These are phyloP conservation scores for Oenanthe oenanthe DNA, from an alignment of 2,113 vertebrate genomes.

Conservation along the genomic window DNA sequence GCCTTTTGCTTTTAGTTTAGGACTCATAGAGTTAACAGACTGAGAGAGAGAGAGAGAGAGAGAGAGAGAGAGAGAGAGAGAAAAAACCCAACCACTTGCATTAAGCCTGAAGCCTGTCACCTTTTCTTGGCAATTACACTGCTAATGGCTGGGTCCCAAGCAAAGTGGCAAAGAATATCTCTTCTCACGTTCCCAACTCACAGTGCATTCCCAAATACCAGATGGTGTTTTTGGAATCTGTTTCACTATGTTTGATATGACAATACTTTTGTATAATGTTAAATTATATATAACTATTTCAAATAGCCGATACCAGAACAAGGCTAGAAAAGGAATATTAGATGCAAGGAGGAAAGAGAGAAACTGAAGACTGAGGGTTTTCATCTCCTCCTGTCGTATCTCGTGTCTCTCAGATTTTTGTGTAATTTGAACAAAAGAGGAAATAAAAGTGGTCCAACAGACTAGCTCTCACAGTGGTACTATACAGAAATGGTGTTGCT, in stretches of 20 bases:
- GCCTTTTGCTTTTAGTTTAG: conserved; percentile 67
- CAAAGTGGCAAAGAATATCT: conserved; percentile 89
- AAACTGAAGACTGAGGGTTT: conserved; percentile 72
- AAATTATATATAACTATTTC: conserved; percentile 88
- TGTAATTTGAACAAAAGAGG: conserved; percentile 71
- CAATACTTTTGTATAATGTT: conserved; percentile 89
- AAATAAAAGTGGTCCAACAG: conserved; percentile 56
- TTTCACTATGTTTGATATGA: conserved; percentile 89
- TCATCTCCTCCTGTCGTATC: conserved; percentile 64
- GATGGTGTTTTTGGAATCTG: conserved; percentile 96
- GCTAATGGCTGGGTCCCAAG: conserved; percentile 91
- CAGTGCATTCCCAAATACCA: conserved; percentile 90
- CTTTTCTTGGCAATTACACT: conserved; percentile 92
- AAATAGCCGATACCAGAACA: conserved; percentile 78
- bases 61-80: neutral
- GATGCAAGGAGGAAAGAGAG: conserved; percentile 72
- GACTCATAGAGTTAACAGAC: conserved; percentile 80
- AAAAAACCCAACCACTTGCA: conserved; percentile 68
- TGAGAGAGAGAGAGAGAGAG: conserved; percentile 29
- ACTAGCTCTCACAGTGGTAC: conserved; percentile 28
- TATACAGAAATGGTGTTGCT: conserved; percentile 48
- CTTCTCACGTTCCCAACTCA: conserved; percentile 88
- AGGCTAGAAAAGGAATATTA: conserved; percentile 79
- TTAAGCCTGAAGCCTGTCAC: conserved; percentile 90
- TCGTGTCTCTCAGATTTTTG: conserved; percentile 70